phyloP scores from a whole-genome alignment of 2,113 vertebrate genomes.

The Oryzias woworae region DNA sequence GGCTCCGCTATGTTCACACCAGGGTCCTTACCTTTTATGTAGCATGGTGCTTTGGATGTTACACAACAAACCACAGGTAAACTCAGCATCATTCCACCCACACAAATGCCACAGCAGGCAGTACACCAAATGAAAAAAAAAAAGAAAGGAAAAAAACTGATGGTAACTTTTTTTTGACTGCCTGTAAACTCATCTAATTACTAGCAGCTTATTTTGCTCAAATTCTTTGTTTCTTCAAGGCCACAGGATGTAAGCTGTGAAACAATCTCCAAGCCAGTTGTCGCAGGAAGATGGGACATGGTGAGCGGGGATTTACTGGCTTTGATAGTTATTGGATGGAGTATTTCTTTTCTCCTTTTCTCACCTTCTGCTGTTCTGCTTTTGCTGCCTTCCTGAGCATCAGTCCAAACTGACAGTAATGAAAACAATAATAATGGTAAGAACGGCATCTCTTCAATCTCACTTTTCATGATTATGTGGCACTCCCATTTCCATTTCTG shows the following conservation, averaged over 20 bases:
- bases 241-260: constrained; percentile 48
- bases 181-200: constrained; percentile 74
- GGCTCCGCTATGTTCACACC: constrained; percentile 25
- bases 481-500: constrained; percentile 77
- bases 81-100: constrained; percentile 39
- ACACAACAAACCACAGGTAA: constrained; percentile 48
- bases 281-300: constrained; percentile 50
- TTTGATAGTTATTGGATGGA: constrained; percentile 58
- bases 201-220: constrained; percentile 53
- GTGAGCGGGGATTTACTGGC: constrained; percentile 61
- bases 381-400: constrained; percentile 31
- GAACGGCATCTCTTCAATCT: constrained; percentile 79
- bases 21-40: constrained; percentile 46
- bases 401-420: constrained; percentile 59
- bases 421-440: constrained; percentile 76
- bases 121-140: constrained; percentile 47
- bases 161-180: constrained; percentile 44
- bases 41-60: constrained; percentile 37
- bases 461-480: constrained; percentile 80
- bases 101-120: constrained; percentile 45
- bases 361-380: constrained; percentile 53
- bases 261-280: constrained; percentile 56
- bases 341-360: constrained; percentile 34
- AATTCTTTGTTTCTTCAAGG: constrained; percentile 57
- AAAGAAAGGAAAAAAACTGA: no score